Conservation (phyloP, 1,140 invertebrate genomes). For the Mylabris phalerata region DNA sequence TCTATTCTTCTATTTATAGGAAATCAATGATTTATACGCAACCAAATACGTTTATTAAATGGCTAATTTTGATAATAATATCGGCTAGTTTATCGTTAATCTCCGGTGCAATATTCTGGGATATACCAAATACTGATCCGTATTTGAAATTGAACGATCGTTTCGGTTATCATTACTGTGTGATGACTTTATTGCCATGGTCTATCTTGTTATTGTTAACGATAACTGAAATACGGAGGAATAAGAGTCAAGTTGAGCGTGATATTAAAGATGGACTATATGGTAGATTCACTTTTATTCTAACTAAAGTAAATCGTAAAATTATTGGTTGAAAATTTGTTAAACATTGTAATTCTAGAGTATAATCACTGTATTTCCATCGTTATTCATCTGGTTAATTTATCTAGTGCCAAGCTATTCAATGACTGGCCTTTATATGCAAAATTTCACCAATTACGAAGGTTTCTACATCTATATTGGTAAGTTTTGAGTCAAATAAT, state of each 20-base stretch:
- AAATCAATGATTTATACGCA: constrained; percentile 67
- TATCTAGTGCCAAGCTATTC: constrained; percentile 82
- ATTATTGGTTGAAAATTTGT: too few species aligned
- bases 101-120: constrained; percentile 85
- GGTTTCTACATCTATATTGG: constrained; percentile 69
- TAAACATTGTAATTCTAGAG: constrained; percentile 43
- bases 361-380: constrained; percentile 53
- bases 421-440: constrained; percentile 74
- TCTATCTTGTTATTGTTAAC: constrained; percentile 64
- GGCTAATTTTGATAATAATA: constrained; percentile 68
- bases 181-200: constrained; percentile 69
- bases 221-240: constrained; percentile 59
- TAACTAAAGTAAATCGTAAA: constrained; percentile 59
- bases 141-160: constrained; percentile 68
- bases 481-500: constrained; percentile 35
- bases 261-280: constrained; percentile 77
- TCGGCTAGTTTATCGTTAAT: constrained; percentile 73
- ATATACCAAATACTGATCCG: constrained; percentile 66
- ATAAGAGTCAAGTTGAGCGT: constrained; percentile 63
- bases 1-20: constrained; percentile 42
- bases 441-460: constrained; percentile 54
- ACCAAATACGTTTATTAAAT: constrained; percentile 73
- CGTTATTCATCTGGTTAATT: constrained; percentile 65
- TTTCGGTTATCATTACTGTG: constrained; percentile 77
- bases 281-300: constrained; percentile 66